Evolutionary conservation across 2,888 invertebrate genomes (phyloP).

Genomic region (Oithona nana): DNA sequence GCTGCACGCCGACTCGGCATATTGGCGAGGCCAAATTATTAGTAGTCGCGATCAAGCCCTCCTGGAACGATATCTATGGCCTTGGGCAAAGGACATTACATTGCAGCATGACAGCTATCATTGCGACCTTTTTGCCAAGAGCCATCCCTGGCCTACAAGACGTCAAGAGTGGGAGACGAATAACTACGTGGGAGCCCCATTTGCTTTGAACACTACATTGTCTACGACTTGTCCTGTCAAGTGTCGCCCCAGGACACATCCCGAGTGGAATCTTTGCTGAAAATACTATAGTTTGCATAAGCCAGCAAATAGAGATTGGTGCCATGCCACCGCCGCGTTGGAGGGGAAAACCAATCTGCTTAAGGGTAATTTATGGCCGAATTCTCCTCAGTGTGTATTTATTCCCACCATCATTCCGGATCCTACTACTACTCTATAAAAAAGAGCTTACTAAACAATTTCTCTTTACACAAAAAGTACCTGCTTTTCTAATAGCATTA

Average conservation of each 20-base stretch:
- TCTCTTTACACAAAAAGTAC: too few relatives aligned
- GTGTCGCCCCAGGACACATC: not conserved
- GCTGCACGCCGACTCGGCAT: slow-evolving; percentile 1
- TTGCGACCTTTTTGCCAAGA: not conserved
- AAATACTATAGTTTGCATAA: too few relatives aligned
- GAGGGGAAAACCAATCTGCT: too few relatives aligned
- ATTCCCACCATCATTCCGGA: too few relatives aligned
- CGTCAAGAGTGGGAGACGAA: not conserved
- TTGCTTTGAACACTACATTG: not conserved
- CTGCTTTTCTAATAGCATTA: too few relatives aligned
- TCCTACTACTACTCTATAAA: too few relatives aligned
- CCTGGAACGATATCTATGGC: not conserved
- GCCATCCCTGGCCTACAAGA: not conserved
- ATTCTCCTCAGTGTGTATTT: too few relatives aligned
- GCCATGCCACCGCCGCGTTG: too few relatives aligned
- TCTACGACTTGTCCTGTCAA: not conserved
- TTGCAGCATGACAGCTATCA: slow-evolving; percentile 12
- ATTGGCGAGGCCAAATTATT: not conserved
- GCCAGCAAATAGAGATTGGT: too few relatives aligned
- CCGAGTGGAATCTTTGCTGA: not conserved
- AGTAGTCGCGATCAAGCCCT: not conserved
- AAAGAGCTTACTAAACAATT: too few relatives aligned
- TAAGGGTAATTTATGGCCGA: too few relatives aligned
- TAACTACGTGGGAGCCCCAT: not conserved
- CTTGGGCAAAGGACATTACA: not conserved